A percentile compares a stretch with the other conserved stretches of the same genome.
These are phyloP conservation scores for Lethrus apterus DNA, from an alignment of 1,140 invertebrate species.

Conservation along the genomic window DNA sequence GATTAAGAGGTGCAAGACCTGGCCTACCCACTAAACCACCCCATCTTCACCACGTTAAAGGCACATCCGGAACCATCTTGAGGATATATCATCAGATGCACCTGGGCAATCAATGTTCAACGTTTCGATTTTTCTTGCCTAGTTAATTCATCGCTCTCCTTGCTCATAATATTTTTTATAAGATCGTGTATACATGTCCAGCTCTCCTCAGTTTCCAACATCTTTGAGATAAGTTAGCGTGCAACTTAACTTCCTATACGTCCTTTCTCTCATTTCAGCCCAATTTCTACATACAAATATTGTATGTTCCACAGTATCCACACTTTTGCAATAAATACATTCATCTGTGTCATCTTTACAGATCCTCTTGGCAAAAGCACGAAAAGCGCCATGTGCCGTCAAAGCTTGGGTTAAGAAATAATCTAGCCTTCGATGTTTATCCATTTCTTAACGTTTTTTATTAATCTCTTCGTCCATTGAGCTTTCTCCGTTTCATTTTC, in stretches of 20 bases:
- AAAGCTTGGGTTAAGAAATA: slow-evolving; percentile 10
- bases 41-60: too few species aligned
- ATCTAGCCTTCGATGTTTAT: slow-evolving; percentile 1
- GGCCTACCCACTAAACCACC: too few species aligned
- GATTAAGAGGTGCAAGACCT: too few species aligned
- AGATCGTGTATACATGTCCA: too few species aligned
- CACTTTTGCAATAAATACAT: slow-evolving; percentile 5
- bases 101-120: too few species aligned
- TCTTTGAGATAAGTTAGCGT: neutral
- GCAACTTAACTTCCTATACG: neutral
- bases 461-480: slow-evolving; percentile 10
- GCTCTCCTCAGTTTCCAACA: slow-evolving; percentile 4
- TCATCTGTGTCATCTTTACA: neutral
- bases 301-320: slow-evolving; percentile 8
- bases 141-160: too few species aligned
- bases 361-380: neutral
- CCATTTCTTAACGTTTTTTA: slow-evolving; percentile 8
- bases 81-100: too few species aligned
- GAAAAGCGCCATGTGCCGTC: slow-evolving; percentile 3
- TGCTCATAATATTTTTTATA: too few species aligned
- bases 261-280: neutral
- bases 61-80: too few species aligned
- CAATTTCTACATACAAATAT: slow-evolving; percentile 6
- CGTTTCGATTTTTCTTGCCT: too few species aligned
- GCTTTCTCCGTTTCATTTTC: slow-evolving; percentile 2